These are phyloP conservation scores for Chelonus insularis DNA, from an alignment of 1,140 invertebrate species.

Conservation along the genomic window DNA sequence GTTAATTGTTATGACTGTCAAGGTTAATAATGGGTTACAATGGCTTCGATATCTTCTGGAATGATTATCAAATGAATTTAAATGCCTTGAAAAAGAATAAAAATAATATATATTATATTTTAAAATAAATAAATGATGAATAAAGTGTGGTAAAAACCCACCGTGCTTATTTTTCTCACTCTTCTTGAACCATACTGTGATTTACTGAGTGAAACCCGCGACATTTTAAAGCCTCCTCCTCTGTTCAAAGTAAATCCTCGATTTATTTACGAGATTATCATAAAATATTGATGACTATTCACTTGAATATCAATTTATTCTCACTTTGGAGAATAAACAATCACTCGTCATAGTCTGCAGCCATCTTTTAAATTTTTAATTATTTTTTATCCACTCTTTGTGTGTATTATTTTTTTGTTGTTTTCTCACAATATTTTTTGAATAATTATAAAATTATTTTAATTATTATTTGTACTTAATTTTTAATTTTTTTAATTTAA, in stretches of 20 bases:
- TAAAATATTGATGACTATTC: background rate
- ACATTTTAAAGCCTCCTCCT: conserved; percentile 41
- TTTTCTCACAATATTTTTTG: background rate
- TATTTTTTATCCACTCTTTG: background rate
- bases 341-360: conserved; percentile 54
- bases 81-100: background rate
- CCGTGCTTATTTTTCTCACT: conserved; percentile 59
- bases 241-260: background rate
- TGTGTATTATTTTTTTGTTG: background rate
- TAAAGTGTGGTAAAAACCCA: conserved; percentile 39
- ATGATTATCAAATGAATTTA: too few species aligned
- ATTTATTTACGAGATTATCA: background rate
- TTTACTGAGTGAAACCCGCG: conserved; percentile 58
- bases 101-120: too few species aligned
- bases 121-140: too few species aligned
- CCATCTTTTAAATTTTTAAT: conserved; percentile 41
- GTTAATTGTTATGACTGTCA: too few species aligned
- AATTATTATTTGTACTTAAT: too few species aligned
- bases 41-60: too few species aligned
- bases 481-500: too few species aligned
- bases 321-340: background rate
- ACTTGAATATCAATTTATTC: too few species aligned
- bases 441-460: background rate
- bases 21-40: too few species aligned
- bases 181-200: conserved; percentile 57